phyloP scores from a whole-genome alignment of 1,140 invertebrate species.

The Laupala kohalensis region DNA sequence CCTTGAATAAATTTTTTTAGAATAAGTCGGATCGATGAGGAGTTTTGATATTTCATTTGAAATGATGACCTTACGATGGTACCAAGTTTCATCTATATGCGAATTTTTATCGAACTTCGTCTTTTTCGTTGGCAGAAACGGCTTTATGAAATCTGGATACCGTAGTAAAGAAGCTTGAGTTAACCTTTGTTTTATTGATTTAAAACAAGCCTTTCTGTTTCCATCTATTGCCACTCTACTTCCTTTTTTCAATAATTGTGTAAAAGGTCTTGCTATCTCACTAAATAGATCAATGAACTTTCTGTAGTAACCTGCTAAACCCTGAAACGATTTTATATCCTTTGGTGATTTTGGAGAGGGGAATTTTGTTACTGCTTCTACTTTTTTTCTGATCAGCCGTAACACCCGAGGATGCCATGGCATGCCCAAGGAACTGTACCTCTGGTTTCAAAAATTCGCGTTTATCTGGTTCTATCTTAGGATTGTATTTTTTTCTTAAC shows the following conservation, averaged over 20 bases:
- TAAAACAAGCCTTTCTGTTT: conserved; percentile 3
- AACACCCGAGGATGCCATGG: conserved; percentile 17
- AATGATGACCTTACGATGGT: too few relatives aligned
- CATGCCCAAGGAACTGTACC: conserved; percentile 21
- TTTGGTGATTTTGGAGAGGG: conserved; percentile 16
- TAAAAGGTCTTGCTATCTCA: background rate
- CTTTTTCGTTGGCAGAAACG: conserved; percentile 8
- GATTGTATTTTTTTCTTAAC: conserved; percentile 9
- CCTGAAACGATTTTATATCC: conserved; percentile 20
- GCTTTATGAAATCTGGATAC: conserved; percentile 12
- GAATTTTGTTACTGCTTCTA: conserved; percentile 16
- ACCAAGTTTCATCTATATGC: too few relatives aligned
- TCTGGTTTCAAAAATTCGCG: conserved; percentile 21
- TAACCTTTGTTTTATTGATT: conserved; percentile 5
- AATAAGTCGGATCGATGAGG: too few relatives aligned
- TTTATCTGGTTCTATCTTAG: conserved; percentile 22
- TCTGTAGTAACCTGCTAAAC: conserved; percentile 18
- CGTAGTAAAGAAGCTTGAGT: too few relatives aligned
- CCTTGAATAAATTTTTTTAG: too few relatives aligned
- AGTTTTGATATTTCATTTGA: too few relatives aligned
- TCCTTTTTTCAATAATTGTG: conserved; percentile 7
- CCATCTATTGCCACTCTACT: background rate
- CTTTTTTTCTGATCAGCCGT: background rate
- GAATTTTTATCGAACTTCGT: too few relatives aligned
- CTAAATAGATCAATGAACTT: conserved; percentile 6